Evolutionary conservation across 2,113 vertebrate genomes (phyloP).

Genomic region (Ptilonorhynchus violaceus): DNA sequence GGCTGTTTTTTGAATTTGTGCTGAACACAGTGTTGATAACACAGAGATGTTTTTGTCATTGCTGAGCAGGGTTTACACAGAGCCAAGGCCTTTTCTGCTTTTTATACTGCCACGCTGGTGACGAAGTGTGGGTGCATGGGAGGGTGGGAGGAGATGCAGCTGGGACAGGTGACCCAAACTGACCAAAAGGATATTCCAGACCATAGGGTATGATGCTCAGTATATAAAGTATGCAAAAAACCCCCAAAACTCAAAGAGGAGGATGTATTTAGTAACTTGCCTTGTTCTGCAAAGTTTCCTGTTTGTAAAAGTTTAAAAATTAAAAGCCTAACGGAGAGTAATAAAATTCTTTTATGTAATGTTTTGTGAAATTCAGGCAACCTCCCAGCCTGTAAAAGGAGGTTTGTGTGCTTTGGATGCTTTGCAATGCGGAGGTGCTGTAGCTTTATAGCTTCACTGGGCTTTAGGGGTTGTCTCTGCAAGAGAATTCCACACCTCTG

Average conservation of each 20-base stretch:
- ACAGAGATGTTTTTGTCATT: neutral
- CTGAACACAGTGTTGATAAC: neutral
- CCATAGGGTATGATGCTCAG: neutral
- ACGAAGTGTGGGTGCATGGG: neutral
- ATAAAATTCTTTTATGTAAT: neutral
- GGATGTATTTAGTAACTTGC: neutral
- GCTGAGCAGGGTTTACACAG: neutral
- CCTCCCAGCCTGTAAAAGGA: neutral
- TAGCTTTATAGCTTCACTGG: neutral
- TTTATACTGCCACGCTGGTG: neutral
- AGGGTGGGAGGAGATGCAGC: neutral
- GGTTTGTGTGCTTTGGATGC: neutral
- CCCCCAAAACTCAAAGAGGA: neutral
- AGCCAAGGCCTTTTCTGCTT: neutral
- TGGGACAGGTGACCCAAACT: neutral
- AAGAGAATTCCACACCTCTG: neutral
- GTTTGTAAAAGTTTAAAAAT: neutral
- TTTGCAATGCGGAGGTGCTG: rapidly evolving
- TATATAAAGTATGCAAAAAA: neutral
- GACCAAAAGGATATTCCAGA: neutral
- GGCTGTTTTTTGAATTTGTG: neutral
- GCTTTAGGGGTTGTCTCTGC: neutral
- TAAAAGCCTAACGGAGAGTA: neutral
- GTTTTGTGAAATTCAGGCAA: neutral
- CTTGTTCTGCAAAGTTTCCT: neutral